A percentile compares a stretch with the other conserved stretches of the same genome.
Evolutionary conservation across 2,113 vertebrate species (phyloP).

Genomic region (Periophthalmus modestus): DNA sequence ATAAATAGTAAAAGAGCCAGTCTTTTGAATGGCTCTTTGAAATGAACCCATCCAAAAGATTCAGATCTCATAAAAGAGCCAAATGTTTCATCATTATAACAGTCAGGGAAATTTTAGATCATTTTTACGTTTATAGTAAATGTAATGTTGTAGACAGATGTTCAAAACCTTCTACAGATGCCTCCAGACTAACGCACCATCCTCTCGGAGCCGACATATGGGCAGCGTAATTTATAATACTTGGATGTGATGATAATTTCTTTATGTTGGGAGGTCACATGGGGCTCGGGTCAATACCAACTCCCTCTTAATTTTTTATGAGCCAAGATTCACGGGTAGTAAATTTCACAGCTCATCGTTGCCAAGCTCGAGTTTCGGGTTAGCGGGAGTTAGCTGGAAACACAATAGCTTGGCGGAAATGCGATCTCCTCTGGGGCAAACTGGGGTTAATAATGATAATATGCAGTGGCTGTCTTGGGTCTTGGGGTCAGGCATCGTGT

Average conservation of each 20-base stretch:
- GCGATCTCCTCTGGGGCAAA: slow-evolving; percentile 60
- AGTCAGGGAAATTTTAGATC: too few species aligned
- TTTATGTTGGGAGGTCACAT: slow-evolving; percentile 39
- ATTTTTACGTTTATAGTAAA: too few species aligned
- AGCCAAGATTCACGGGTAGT: slow-evolving; percentile 61
- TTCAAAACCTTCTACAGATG: not conserved
- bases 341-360: slow-evolving; percentile 69
- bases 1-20: too few species aligned
- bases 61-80: too few species aligned
- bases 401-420: slow-evolving; percentile 44
- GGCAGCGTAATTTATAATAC: not conserved
- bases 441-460: slow-evolving; percentile 59
- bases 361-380: slow-evolving; percentile 64
- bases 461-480: slow-evolving; percentile 44
- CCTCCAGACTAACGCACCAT: not conserved
- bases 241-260: slow-evolving; percentile 15
- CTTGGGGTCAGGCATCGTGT: slow-evolving; percentile 53
- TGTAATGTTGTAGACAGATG: too few species aligned
- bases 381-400: slow-evolving; percentile 56
- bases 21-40: too few species aligned
- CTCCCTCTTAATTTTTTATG: slow-evolving; percentile 71
- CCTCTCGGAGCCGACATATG: not conserved
- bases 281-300: slow-evolving; percentile 50
- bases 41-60: too few species aligned
- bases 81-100: too few species aligned